Conservation (phyloP, 2,888 invertebrate species). For the Conops quadrifasciatus region DNA sequence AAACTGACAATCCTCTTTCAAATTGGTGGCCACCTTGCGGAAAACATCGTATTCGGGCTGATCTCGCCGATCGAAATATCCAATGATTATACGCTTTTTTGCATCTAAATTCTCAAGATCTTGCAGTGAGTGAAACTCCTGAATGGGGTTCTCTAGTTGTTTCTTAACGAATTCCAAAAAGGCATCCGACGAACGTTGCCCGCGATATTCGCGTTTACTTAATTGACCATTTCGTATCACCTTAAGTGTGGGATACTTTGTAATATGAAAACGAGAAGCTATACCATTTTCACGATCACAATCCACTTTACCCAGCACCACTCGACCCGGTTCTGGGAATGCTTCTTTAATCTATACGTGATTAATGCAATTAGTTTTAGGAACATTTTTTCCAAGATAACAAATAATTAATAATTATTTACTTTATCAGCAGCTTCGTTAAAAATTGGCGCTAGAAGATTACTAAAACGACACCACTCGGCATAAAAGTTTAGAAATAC, state of each 20-base stretch:
- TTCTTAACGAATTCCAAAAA: conserved; percentile 88
- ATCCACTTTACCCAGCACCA: conserved; percentile 96
- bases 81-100: conserved; percentile 87
- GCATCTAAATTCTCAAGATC: conserved; percentile 80
- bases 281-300: conserved; percentile 91
- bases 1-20: conserved; percentile 96
- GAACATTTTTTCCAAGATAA: conserved; percentile 9
- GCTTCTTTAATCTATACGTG: conserved; percentile 67
- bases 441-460: conserved; percentile 94
- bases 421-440: conserved; percentile 94
- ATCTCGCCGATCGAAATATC: conserved; percentile 84
- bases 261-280: conserved; percentile 92
- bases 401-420: conserved; percentile 33
- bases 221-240: conserved; percentile 89
- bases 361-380: conserved; percentile 5
- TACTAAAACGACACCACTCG: conserved; percentile 99
- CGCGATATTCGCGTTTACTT: conserved; percentile 91
- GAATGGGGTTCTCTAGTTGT: conserved; percentile 86
- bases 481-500: conserved; percentile 99
- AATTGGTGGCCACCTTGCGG: conserved; percentile 81
- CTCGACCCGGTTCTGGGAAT: conserved; percentile 82
- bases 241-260: conserved; percentile 98
- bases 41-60: conserved; percentile 83
- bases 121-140: conserved; percentile 77
- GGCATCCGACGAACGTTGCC: conserved; percentile 89